A percentile compares a stretch with the other conserved stretches of the same genome.
phyloP scores from a whole-genome alignment of 1,140 invertebrate species.

The Yoshiicerus persimilis region DNA sequence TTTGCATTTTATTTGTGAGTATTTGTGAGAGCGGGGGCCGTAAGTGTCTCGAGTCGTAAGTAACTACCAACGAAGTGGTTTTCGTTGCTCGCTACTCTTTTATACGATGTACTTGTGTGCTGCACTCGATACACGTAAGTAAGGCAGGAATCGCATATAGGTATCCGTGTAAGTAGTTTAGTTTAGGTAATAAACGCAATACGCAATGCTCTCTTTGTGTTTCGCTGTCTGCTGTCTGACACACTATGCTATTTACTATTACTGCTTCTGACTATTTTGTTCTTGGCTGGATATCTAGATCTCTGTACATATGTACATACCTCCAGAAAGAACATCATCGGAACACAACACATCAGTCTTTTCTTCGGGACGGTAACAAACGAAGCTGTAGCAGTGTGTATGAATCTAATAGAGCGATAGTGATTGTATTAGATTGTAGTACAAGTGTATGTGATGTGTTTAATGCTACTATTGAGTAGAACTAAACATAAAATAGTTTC shows the following conservation, averaged over 20 bases:
- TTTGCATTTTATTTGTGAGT: conserved; percentile 23
- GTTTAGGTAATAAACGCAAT: neutral
- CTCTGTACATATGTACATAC: neutral
- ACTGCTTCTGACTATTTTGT: neutral
- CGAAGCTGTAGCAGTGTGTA: neutral
- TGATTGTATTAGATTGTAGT: neutral
- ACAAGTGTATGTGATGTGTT: neutral
- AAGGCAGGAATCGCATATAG: no score
- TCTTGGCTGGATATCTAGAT: neutral
- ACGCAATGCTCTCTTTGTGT: neutral
- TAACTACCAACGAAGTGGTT: conserved; percentile 5
- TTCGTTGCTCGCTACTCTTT: neutral
- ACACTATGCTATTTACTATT: neutral
- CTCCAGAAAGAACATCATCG: neutral
- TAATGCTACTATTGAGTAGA: neutral
- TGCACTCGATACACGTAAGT: neutral
- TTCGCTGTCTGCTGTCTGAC: neutral
- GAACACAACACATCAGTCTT: neutral
- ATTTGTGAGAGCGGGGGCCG: conserved; percentile 16
- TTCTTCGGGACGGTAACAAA: neutral
- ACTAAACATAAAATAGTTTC: no score
- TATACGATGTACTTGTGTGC: neutral
- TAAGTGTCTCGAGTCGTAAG: conserved; percentile 15
- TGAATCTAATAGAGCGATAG: neutral
- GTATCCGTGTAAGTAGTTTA: neutral